Evolutionary conservation across 2,888 invertebrate genomes (phyloP), one percentile per base, ranked within the genome.

Genomic region (Papilio protenor): DNA sequence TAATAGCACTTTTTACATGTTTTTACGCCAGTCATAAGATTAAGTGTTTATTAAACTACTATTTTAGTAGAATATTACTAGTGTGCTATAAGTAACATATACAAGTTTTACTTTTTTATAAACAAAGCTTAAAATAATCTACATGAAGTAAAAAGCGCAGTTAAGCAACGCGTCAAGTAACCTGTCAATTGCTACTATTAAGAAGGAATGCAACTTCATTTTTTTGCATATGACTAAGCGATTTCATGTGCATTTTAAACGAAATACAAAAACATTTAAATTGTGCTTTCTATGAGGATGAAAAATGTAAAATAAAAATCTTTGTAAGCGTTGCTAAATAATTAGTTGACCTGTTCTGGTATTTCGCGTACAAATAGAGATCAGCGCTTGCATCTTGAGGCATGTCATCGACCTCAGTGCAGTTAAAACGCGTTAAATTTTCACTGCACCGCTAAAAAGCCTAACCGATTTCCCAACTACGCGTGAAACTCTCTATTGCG

Each of bases 361-460:
- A 66, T 66, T 66, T 40, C 66, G 40, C 40, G n/a, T 40, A 66
- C 66, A 66, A 66, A 66, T 66, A 66, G 66, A 66, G 66, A 66
- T 64, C 64, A 6, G 40, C 64, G 64, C 64, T 40, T 64, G 40
- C 64, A 40, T 64, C 64, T 64, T 64, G 64, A 10, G 11, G n/a
- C 18, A 5, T 40, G 66, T 40, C 73, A 40, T 55, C 40, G 52
- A 75, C 75, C 52, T 66, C 66, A 40, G 45, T 57, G 66, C 69
- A 75, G 74, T 74, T 49, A 64, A 74, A 27, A 57, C 52, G 45
- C 55, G 66, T 57, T 69, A 75, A 69, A 75, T 75, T 75, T 75
- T 69, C 75, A 75, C 69, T 75, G 75, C 55, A 75, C 55, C 8
- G 75, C 69, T 75, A 75, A 75, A 75, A 55, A 40, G 55, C 12